phyloP scores from a whole-genome alignment of 2,113 vertebrate species.

The Cyanoderma ruficeps region DNA sequence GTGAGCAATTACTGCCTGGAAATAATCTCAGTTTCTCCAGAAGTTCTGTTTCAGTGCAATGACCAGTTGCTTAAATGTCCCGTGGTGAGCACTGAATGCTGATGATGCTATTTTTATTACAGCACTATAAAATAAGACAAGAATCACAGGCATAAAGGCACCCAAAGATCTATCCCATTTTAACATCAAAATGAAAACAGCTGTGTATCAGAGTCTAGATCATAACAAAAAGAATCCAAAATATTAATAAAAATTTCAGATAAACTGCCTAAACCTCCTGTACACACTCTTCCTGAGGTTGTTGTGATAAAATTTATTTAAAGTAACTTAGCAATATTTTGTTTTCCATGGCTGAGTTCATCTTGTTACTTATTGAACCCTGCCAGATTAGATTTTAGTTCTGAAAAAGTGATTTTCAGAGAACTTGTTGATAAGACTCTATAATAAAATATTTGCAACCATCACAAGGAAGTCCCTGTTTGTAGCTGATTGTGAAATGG shows the following conservation, averaged over 20 bases:
- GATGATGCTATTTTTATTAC: neutral
- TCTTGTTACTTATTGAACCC: conserved; percentile 32
- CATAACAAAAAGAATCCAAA: conserved; percentile 13
- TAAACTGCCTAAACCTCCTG: neutral
- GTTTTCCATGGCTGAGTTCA: conserved; percentile 29
- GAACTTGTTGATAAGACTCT: conserved; percentile 20
- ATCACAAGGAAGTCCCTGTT: neutral
- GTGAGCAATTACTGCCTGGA: neutral
- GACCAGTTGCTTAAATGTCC: neutral
- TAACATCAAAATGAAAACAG: neutral
- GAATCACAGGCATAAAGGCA: neutral
- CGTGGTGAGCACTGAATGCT: neutral
- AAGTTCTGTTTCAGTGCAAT: neutral
- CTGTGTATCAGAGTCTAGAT: neutral
- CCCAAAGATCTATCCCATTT: neutral
- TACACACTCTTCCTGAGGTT: neutral
- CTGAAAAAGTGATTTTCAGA: conserved; percentile 22
- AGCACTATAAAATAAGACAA: neutral
- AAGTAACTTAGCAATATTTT: conserved; percentile 57
- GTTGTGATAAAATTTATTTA: conserved; percentile 60
- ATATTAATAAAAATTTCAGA: conserved; percentile 46
- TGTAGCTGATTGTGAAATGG: neutral
- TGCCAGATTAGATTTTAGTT: conserved; percentile 43
- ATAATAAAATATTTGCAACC: conserved; percentile 18
- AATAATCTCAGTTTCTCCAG: neutral